Conservation (phyloP, 1,140 invertebrate genomes). For the Ceratosolen solmsi region DNA sequence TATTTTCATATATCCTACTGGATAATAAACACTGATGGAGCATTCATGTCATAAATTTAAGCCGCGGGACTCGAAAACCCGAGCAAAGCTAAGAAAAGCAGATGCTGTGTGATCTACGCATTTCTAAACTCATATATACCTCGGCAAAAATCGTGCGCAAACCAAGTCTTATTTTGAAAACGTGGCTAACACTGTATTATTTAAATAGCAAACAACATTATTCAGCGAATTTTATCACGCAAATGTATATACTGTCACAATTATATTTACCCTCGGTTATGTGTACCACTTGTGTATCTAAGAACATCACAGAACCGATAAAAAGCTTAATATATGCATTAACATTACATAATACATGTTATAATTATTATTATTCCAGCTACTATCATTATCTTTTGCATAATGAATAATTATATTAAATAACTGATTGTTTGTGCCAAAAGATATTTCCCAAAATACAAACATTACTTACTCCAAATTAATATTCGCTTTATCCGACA, state of each 20-base stretch:
- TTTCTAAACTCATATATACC: conserved; percentile 22
- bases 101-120: not conserved
- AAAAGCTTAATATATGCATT: not conserved
- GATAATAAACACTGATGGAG: conserved; percentile 24
- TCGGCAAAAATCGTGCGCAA: no score
- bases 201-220: not conserved
- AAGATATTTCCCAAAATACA: no score
- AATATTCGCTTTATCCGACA: no score
- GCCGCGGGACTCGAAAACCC: not conserved
- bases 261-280: not conserved
- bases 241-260: not conserved
- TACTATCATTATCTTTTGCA: not conserved
- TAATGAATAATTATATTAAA: not conserved
- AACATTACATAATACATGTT: not conserved
- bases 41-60: conserved; percentile 24
- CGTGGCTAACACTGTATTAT: not conserved
- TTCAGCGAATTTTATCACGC: not conserved
- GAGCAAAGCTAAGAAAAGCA: not conserved
- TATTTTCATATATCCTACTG: not conserved
- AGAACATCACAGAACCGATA: not conserved
- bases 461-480: no score
- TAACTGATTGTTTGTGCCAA: no score
- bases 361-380: not conserved
- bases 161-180: no score
- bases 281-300: not conserved